Conservation (phyloP, 2,113 vertebrate genomes). For the Saguinus midas region DNA sequence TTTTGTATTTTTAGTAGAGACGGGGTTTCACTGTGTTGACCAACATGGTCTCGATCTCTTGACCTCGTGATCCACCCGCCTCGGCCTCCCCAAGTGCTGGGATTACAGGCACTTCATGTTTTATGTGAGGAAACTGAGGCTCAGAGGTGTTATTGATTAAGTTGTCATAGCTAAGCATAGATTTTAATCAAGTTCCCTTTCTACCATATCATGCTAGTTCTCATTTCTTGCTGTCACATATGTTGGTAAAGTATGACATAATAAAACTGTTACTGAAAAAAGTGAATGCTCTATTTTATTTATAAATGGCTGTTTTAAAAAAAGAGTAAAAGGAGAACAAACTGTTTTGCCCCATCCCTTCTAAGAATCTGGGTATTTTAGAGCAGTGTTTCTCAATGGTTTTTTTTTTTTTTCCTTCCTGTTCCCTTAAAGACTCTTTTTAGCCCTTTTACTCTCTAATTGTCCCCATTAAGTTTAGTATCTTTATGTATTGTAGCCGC, state of each 20-base stretch:
- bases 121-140: neutral
- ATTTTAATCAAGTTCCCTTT: neutral
- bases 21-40: no score
- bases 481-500: neutral
- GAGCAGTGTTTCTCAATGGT: neutral
- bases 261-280: neutral
- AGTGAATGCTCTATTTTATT: neutral
- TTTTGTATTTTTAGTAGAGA: no score
- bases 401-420: neutral
- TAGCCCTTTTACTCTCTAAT: neutral
- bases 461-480: neutral
- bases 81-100: no score
- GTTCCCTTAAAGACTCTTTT: neutral
- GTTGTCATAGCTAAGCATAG: neutral
- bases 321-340: constrained; percentile 10
- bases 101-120: neutral
- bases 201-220: neutral
- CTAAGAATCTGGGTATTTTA: neutral
- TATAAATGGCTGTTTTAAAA: neutral
- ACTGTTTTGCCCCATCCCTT: neutral
- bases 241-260: neutral
- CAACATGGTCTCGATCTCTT: no score
- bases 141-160: neutral
- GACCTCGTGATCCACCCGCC: no score
- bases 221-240: neutral